Evolutionary conservation across 2,113 vertebrate species (phyloP).

Genomic region (Grammomys dolichurus): DNA sequence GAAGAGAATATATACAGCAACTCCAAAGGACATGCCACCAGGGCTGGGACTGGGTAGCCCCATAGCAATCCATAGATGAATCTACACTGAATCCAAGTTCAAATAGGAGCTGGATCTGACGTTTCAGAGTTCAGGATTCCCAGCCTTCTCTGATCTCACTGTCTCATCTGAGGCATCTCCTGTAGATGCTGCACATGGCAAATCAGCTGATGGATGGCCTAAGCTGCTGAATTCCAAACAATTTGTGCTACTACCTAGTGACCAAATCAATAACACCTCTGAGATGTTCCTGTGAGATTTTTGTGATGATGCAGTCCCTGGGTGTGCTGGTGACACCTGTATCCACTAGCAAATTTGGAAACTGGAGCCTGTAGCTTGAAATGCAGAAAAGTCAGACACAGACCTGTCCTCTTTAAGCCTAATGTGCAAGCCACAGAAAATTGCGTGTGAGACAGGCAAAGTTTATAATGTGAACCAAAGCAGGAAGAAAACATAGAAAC

Average conservation of each 20-base stretch:
- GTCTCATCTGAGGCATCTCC: accelerated
- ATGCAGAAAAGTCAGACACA: background rate
- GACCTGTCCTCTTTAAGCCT: background rate
- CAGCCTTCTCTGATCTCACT: background rate
- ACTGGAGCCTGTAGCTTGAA: background rate
- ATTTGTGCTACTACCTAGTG: accelerated
- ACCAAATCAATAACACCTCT: background rate
- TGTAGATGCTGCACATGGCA: background rate
- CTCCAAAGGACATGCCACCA: background rate
- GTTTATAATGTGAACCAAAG: background rate
- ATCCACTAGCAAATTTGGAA: background rate
- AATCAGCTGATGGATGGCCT: background rate
- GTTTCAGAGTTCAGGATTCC: accelerated
- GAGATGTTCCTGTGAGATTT: background rate
- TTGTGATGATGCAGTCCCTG: background rate
- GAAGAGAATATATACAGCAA: background rate
- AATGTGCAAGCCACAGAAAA: background rate
- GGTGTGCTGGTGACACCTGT: accelerated
- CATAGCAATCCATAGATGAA: conserved; percentile 13
- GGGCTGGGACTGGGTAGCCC: background rate
- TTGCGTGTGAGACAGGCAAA: background rate
- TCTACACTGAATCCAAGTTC: background rate
- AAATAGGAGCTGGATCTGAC: background rate
- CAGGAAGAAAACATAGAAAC: background rate
- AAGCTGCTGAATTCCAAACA: background rate